Conservation (phyloP, 2,113 vertebrate genomes). For the Psilopogon haemacephalus region DNA sequence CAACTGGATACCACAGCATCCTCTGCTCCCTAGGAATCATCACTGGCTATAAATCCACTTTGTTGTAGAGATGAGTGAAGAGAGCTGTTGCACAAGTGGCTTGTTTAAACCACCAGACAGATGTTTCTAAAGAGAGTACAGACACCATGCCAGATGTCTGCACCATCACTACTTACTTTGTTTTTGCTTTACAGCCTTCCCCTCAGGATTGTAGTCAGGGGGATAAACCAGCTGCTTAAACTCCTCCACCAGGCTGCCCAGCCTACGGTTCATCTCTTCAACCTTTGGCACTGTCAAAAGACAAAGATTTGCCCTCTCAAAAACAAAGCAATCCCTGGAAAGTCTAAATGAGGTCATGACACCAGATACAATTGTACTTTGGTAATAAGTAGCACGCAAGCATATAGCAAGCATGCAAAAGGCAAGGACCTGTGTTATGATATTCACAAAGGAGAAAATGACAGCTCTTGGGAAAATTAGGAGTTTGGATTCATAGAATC, state of each 20-base stretch:
- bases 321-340: background rate
- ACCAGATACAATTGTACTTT: background rate
- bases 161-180: constrained; percentile 51
- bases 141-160: background rate
- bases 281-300: constrained; percentile 85
- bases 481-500: too few relatives aligned
- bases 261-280: constrained; percentile 83
- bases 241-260: constrained; percentile 84
- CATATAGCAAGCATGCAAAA: background rate
- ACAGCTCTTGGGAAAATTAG: too few relatives aligned
- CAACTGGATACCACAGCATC: background rate
- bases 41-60: background rate
- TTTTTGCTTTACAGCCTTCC: constrained; percentile 81
- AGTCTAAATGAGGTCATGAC: background rate
- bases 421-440: background rate
- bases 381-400: background rate
- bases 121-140: background rate
- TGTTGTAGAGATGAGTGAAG: background rate
- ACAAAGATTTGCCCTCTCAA: background rate
- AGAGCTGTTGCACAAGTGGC: background rate
- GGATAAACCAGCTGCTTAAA: constrained; percentile 95
- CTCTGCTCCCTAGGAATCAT: background rate
- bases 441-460: background rate
- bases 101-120: background rate
- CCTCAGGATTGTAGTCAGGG: constrained; percentile 82